These are phyloP conservation scores for Ameiurus melas DNA, from an alignment of 2,113 vertebrate species.

Conservation along the genomic window DNA sequence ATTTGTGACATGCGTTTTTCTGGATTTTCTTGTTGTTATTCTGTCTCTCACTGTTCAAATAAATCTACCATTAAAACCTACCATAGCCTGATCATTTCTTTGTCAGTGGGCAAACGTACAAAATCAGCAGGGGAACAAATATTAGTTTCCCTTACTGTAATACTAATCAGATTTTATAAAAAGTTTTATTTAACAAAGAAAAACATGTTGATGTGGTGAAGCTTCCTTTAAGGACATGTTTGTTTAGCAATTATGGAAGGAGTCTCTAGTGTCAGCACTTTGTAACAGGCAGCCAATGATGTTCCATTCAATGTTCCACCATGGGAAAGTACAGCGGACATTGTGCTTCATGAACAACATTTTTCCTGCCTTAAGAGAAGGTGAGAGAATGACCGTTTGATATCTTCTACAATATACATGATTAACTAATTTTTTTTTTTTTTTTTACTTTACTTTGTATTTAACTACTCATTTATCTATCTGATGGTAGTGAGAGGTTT, in stretches of 20 bases:
- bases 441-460: not conserved
- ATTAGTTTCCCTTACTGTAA: too few species aligned
- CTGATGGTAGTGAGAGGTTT: not conserved
- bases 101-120: too few species aligned
- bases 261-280: not conserved
- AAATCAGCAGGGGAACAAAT: too few species aligned
- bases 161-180: not conserved
- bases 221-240: not conserved
- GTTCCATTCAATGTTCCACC: not conserved
- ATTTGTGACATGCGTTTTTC: too few species aligned
- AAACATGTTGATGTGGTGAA: not conserved
- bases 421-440: not conserved
- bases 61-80: too few species aligned
- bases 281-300: not conserved
- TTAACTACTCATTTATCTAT: not conserved
- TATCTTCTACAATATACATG: not conserved
- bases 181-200: not conserved
- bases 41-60: too few species aligned
- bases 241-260: not conserved
- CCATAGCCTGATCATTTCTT: too few species aligned
- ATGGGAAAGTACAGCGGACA: not conserved
- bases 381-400: not conserved
- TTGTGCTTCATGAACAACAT: not conserved
- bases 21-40: too few species aligned
- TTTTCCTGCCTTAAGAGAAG: not conserved